phyloP scores from a whole-genome alignment of 1,140 invertebrate species.

The Colletes latitarsis region DNA sequence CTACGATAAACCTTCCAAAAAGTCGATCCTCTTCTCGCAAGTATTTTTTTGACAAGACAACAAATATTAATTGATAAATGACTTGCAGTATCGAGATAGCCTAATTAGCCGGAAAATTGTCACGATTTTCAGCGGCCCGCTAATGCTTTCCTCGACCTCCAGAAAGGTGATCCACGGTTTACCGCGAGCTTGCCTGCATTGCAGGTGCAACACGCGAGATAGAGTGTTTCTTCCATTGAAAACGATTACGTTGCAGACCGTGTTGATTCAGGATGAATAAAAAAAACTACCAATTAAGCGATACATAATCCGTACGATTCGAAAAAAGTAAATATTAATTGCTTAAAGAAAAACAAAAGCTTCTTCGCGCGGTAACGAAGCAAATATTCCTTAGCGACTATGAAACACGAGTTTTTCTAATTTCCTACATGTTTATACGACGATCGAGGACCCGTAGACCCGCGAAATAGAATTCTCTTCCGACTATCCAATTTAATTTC shows the following conservation, averaged over 20 bases:
- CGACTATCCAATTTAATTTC: conserved; percentile 1
- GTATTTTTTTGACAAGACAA: no score
- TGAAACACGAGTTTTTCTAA: neutral
- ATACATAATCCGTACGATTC: no score
- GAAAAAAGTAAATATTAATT: no score
- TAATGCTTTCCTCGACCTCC: neutral
- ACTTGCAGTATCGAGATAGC: conserved; percentile 20
- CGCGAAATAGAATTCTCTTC: neutral
- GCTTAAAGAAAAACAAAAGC: no score
- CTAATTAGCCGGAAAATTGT: conserved; percentile 15
- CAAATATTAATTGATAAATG: neutral
- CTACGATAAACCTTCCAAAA: no score
- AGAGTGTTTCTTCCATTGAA: neutral
- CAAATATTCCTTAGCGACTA: no score
- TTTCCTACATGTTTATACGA: no score
- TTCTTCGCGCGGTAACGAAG: no score
- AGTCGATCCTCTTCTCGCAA: no score
- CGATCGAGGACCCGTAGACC: neutral
- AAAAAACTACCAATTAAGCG: no score
- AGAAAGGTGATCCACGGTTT: conserved; percentile 32
- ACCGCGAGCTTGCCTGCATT: conserved; percentile 50
- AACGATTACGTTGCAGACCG: neutral
- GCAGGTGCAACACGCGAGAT: conserved; percentile 34
- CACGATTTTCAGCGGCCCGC: neutral
- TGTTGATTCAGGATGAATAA: neutral